Evolutionary conservation across 2,797 vertebrate species (phyloP).

Genomic region (Muraenolepis orangiensis): DNA sequence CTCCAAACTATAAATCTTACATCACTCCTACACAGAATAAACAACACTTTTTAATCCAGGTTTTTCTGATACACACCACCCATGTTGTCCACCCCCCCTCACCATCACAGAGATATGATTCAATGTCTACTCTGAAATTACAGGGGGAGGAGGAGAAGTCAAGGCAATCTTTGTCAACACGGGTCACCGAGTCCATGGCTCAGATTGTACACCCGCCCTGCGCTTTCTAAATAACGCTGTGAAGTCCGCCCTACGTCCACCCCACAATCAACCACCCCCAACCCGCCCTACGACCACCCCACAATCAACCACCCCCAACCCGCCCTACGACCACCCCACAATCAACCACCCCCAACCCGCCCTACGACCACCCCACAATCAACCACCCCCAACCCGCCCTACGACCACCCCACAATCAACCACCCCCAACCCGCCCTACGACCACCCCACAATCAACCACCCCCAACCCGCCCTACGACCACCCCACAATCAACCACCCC

Average conservation of each 20-base stretch:
- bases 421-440: too few species aligned
- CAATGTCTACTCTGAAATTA: slow-evolving; percentile 55
- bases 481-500: too few species aligned
- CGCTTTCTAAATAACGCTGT: slow-evolving; percentile 44
- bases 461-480: too few species aligned
- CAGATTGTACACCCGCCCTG: slow-evolving; percentile 46
- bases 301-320: background rate
- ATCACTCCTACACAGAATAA: slow-evolving; percentile 40
- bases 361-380: too few species aligned
- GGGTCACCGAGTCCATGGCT: slow-evolving; percentile 34
- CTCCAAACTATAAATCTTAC: slow-evolving; percentile 37
- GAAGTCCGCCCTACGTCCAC: slow-evolving; percentile 22
- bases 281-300: too few species aligned
- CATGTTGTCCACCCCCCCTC: slow-evolving; percentile 39
- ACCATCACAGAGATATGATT: slow-evolving; percentile 33
- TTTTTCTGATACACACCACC: slow-evolving; percentile 46
- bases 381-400: too few species aligned
- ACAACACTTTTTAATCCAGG: slow-evolving; percentile 35
- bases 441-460: too few species aligned
- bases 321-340: too few species aligned
- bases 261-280: background rate
- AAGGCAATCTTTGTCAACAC: slow-evolving; percentile 46
- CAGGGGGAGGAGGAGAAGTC: slow-evolving; percentile 44
- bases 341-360: too few species aligned
- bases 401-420: too few species aligned